Percentiles rank a stretch among this genome's conserved stretches.
These are phyloP conservation scores for Megaustenia siamemsis DNA, from an alignment of 2,888 invertebrate genomes.

Conservation along the genomic window DNA sequence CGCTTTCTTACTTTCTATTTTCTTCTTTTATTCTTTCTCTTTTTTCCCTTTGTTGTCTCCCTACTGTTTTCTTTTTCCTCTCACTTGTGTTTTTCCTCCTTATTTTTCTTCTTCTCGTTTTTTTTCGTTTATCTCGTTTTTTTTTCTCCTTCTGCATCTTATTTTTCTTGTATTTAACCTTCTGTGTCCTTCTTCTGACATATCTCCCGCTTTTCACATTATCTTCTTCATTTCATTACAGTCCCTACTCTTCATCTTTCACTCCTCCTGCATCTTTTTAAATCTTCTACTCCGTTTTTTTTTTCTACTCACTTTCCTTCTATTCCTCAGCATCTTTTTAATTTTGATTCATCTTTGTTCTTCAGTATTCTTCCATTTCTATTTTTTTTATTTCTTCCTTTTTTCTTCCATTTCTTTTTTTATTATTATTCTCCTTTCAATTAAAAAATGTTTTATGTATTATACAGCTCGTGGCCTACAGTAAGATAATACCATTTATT, in stretches of 20 bases:
- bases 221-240: constrained; percentile 13
- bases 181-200: not conserved
- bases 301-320: constrained; percentile 8
- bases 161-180: not conserved
- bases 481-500: too few species aligned
- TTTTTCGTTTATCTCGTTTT: constrained; percentile 1
- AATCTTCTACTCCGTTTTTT: not conserved
- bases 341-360: too few species aligned
- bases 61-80: constrained; percentile 11
- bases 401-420: too few species aligned
- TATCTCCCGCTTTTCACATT: not conserved
- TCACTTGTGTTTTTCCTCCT: not conserved
- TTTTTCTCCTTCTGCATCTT: not conserved
- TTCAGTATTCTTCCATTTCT: too few species aligned
- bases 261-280: constrained; percentile 18
- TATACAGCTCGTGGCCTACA: too few species aligned
- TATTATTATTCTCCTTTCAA: too few species aligned
- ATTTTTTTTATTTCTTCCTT: too few species aligned
- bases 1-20: not conserved
- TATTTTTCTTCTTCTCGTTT: not conserved
- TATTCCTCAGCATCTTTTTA: too few species aligned
- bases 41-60: not conserved
- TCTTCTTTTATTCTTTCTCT: not conserved
- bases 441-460: too few species aligned
- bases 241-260: constrained; percentile 16